Percentiles rank a stretch among this genome's conserved stretches.
These are phyloP conservation scores for Pentamera pediparva DNA, from an alignment of 53 echinoderm and acorn worm genomes.

Conservation along the genomic window DNA sequence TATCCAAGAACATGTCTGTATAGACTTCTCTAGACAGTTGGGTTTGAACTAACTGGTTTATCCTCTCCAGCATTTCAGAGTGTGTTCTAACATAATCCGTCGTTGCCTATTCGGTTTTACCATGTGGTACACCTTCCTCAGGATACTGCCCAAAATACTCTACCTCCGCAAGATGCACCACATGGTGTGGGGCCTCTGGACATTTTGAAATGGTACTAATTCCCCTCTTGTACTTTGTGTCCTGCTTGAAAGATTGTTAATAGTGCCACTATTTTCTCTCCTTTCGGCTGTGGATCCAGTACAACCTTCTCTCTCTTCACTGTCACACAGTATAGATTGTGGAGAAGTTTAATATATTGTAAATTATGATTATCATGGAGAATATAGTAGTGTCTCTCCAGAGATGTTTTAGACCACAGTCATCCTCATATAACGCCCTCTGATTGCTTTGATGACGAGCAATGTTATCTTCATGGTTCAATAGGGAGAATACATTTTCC, in stretches of 20 bases:
- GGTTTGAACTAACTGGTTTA: constrained; percentile 9
- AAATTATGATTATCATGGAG: not conserved
- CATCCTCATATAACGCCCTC: constrained; percentile 6
- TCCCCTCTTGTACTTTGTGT: not conserved
- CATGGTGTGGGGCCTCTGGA: not conserved
- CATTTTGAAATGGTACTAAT: constrained; percentile 7
- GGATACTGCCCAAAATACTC: constrained; percentile 26
- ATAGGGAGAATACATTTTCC: not conserved
- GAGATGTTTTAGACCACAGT: constrained; percentile 10
- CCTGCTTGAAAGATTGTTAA: constrained; percentile 7
- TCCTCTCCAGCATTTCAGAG: not conserved
- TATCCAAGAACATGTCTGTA: constrained; percentile 6
- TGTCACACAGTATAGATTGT: not conserved
- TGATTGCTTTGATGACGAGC: not conserved
- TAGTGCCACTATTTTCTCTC: constrained; percentile 10
- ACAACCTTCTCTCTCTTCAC: not conserved
- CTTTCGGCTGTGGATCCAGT: constrained; percentile 13
- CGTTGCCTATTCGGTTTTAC: not conserved
- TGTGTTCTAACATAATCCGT: constrained; percentile 4
- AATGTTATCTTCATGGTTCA: not conserved
- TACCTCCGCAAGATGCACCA: not conserved
- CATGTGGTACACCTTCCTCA: not conserved
- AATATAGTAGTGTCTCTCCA: constrained; percentile 24
- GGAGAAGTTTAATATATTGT: not conserved
- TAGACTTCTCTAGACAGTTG: constrained; percentile 6